Evolutionary conservation across 2,797 vertebrate genomes (phyloP), one percentile per base, ranked within the genome.

Genomic region (Podargus strigoides): DNA sequence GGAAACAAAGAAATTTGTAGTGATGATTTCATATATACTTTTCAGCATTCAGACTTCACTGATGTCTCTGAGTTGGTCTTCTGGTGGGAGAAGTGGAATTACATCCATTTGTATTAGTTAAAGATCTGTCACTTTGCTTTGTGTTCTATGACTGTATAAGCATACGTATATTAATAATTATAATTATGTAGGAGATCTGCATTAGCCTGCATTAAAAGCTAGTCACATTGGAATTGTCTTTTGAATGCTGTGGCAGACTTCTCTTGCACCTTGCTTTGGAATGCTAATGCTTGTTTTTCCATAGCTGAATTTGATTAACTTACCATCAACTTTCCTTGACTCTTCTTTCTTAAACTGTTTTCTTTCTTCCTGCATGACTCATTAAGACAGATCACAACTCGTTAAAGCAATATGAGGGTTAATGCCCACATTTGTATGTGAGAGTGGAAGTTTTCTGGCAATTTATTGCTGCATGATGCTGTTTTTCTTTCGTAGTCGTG

Each of bases 111-210:
- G 27, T 92, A 60, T 85, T 91, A 80, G 87, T 75, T 91, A 74
- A 95, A 90, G 67, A 53, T 87, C 44, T 92, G 78, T 76, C 70
- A 23, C 56, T 85, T 89, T 58, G 69, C 93, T 92, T 86, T 95
- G 83, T 88, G 58, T 75, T 95, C 87, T 83, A 22, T 87, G 79
- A 74, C 85, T 83, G 39, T 86, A 52, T 36, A 49, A 93, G 68
- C 44, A 16, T 37, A 66, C 0, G 0, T 92, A 60, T 84, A 81
- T 74, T 94, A 90, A 89, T 92, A 82, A 85, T 90, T 75, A 56
- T 84, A 93, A 80, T 91, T 93, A 76, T 26, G 27, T 64, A 50
- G 81, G 75, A 90, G 85, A 85, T 85, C 39, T 36, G 13, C 81
- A 68, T 75, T 87, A 82, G 82, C 56, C 52, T 95, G 37, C 16